Evolutionary conservation across 2,797 vertebrate species (phyloP).

Genomic region (Dermochelys coriacea): DNA sequence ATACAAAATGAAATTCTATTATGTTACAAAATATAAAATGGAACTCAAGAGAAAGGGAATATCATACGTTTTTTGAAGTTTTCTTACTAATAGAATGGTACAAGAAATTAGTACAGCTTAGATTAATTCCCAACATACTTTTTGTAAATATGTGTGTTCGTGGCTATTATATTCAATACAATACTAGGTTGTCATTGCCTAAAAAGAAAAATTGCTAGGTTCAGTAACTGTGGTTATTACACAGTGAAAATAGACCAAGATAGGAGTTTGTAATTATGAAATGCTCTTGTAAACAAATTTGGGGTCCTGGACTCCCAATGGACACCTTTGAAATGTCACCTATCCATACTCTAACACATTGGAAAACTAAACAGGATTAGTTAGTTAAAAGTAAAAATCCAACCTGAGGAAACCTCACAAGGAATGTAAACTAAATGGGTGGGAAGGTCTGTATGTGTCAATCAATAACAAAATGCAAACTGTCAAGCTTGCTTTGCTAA

Average conservation of each 20-base stretch:
- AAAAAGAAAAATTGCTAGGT: conserved; percentile 44
- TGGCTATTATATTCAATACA: conserved; percentile 37
- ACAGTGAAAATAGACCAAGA: not conserved
- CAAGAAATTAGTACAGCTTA: conserved; percentile 20
- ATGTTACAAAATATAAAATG: conserved; percentile 57
- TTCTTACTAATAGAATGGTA: conserved; percentile 50
- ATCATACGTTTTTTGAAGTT: conserved; percentile 36
- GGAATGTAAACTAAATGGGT: conserved; percentile 82
- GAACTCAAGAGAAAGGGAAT: conserved; percentile 56
- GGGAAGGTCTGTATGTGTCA: conserved; percentile 87
- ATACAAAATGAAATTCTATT: conserved; percentile 59
- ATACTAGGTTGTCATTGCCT: not conserved
- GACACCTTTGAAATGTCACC: conserved; percentile 45
- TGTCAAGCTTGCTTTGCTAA: conserved; percentile 92
- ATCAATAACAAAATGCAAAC: conserved; percentile 90
- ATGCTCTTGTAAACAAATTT: not conserved
- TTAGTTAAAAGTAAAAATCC: conserved; percentile 77
- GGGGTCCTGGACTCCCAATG: conserved; percentile 10
- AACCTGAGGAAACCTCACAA: conserved; percentile 80
- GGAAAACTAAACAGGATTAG: conserved; percentile 62
- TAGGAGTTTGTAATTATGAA: not conserved
- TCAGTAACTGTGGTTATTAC: not conserved
- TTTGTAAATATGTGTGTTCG: conserved; percentile 60
- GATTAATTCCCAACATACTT: conserved; percentile 58
- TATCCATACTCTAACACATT: conserved; percentile 60